A percentile compares a stretch with the other conserved stretches of the same genome.
phyloP scores from a whole-genome alignment of 2,113 vertebrate genomes.

The Rhodinocichla rosea region DNA sequence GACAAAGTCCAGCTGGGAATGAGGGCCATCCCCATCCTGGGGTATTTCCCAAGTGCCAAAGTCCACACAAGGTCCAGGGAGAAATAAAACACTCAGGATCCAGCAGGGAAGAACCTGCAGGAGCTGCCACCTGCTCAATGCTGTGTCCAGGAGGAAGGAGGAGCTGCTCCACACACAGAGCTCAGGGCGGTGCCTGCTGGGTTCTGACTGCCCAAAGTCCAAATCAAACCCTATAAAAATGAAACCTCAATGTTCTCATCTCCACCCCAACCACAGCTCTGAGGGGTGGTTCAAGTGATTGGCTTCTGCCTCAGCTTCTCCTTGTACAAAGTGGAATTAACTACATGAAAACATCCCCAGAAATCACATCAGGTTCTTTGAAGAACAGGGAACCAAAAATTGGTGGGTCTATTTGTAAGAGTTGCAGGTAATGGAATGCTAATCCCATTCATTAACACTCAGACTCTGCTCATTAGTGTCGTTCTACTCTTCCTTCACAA shows the following conservation, averaged over 20 bases:
- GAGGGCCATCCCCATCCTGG: neutral
- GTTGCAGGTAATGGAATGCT: slow-evolving; percentile 42
- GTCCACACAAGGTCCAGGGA: neutral
- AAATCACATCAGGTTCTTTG: neutral
- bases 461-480: slow-evolving; percentile 50
- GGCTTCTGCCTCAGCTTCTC: neutral
- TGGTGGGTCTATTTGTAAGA: slow-evolving; percentile 12
- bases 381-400: neutral
- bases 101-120: neutral
- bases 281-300: neutral
- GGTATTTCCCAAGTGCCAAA: neutral
- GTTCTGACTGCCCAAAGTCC: neutral
- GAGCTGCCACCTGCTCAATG: fast-evolving
- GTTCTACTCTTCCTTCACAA: slow-evolving; percentile 7
- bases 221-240: neutral
- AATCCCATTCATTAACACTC: slow-evolving; percentile 57
- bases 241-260: neutral
- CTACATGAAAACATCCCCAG: neutral
- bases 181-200: neutral
- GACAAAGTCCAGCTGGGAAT: neutral
- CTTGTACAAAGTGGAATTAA: neutral
- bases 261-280: neutral
- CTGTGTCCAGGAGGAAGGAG: neutral
- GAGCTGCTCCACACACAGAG: neutral
- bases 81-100: neutral